Percentiles rank a stretch among this genome's conserved stretches.
Evolutionary conservation across 2,888 invertebrate species (phyloP).

Genomic region (Epinotia ramella): DNA sequence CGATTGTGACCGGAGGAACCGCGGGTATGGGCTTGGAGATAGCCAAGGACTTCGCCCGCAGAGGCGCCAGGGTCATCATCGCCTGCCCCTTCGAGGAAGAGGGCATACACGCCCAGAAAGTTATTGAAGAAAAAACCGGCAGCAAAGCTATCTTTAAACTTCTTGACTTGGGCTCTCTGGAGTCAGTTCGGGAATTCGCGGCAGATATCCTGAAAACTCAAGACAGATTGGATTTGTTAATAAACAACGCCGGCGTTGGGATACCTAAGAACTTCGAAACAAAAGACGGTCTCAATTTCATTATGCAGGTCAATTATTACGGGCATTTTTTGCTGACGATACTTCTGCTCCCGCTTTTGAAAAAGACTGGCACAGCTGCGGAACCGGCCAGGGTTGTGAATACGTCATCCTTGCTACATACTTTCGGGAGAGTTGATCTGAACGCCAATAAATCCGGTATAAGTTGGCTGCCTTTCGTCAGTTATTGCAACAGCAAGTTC

Average conservation of each 20-base stretch:
- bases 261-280: slow-evolving; percentile 86
- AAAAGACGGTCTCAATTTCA: slow-evolving; percentile 93
- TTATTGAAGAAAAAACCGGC: slow-evolving; percentile 87
- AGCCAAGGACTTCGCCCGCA: slow-evolving; percentile 71
- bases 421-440: slow-evolving; percentile 88
- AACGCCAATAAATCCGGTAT: slow-evolving; percentile 87
- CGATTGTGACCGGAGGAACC: slow-evolving; percentile 75
- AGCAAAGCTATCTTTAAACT: slow-evolving; percentile 89
- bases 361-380: slow-evolving; percentile 79
- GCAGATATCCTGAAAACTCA: slow-evolving; percentile 89
- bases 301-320: slow-evolving; percentile 97
- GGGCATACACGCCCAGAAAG: slow-evolving; percentile 78
- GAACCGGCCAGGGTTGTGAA: slow-evolving; percentile 91
- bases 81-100: slow-evolving; percentile 75
- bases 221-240: slow-evolving; percentile 90
- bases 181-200: slow-evolving; percentile 93
- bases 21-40: slow-evolving; percentile 76
- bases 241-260: slow-evolving; percentile 95
- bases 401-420: slow-evolving; percentile 91
- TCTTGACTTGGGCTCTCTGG: slow-evolving; percentile 90
- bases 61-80: slow-evolving; percentile 75
- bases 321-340: slow-evolving; percentile 96
- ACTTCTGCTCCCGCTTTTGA: slow-evolving; percentile 92
- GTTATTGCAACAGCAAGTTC: slow-evolving; percentile 89
- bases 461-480: slow-evolving; percentile 74